Evolutionary conservation across 2,797 vertebrate species (phyloP), one percentile per base, ranked within the genome.

Genomic region (Alca torda): DNA sequence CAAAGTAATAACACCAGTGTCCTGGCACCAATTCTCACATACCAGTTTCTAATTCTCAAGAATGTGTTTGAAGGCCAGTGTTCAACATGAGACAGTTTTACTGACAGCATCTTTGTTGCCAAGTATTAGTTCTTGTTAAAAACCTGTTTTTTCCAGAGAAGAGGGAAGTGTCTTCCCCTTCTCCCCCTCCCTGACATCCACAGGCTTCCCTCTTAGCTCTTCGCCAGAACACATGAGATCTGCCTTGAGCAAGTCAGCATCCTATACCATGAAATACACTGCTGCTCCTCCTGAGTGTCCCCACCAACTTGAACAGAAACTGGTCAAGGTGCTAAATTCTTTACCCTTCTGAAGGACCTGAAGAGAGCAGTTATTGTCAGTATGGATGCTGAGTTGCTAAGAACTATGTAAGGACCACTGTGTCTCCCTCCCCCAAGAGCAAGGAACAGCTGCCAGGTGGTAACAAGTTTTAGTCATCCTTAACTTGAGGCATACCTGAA

Each of bases 401-500:
- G 56, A 83, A 28, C 33, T 73, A 13, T 16, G 14, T 54, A 80
- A 75, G 84, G 65, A 89, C 45, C 56, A 91, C 77, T 19, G 1
- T 25, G 41, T 23, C 63, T 92, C 53, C 45, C 57, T 80, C 43
- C 33, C 18, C 18, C 26, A 43, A 45, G 50, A 65, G 57, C 68
- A 79, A 43, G 33, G 65, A 95, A 80, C 92, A 95, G 89, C 77
- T 90, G 84, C 54, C 84, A 94, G 79, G 64, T 80, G 64, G 76
- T 43, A 95, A 89, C 57, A 83, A 76, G 79, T 87, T 92, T 89
- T 67, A 92, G 70, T n/a, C 64, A 53, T 76, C 81, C 63, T 89
- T 90, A 93, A 87, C 81, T 86, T 65, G 43, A 78, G 74, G 79
- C 84, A 96, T 72, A 89, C 67, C 78, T 89, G 89, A 96, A 95